Evolutionary conservation across 2,888 invertebrate species (phyloP), one percentile per base, ranked within the genome.

Genomic region (Agrilus biguttatus): DNA sequence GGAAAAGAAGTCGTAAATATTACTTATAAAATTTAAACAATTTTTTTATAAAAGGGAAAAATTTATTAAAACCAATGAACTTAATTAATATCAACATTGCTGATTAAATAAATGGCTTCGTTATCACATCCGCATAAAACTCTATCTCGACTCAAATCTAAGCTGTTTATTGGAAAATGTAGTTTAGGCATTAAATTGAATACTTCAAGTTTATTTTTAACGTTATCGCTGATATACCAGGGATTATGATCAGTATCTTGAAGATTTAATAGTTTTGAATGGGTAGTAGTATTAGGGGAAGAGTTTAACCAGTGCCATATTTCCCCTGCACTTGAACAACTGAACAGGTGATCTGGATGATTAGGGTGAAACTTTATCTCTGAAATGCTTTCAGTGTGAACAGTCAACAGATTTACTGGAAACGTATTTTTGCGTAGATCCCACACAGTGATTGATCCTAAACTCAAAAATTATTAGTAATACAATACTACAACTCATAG

Each of bases 241-340:
- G 78, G 73, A 49, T 75, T 73, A 3, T 55, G 54, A 33, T 63
- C 64, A 4, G 43, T 43, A 36, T 51, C 47, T 8, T 55, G 52
- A 8, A 43, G 39, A 41, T 44, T 48, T 36, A 48, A 32, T 32
- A 49, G 39, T 17, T 41, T 41, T 33, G 36, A 21, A 39, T 42
- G 43, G 49, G 37, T 37, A 38, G 34, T 33, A 8, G 12, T 37
- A 38, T 37, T 39, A 41, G 50, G 48, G 17, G 51, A 58, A 47
- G 77, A 76, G 55, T 80, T 78, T 48, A 84, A 81, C 92, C 92
- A 93, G 58, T 90, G 86, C 87, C 90, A 91, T 3, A 92, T 66
- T 60, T 89, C 85, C 0, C 92, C 92, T 38, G 80, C 78, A 40
- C 74, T 72, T 0, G 91, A 86, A 57, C 85, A 80, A 1, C 86